Conservation (phyloP, 2,797 vertebrate species). For the Anomalospiza imberbis region DNA sequence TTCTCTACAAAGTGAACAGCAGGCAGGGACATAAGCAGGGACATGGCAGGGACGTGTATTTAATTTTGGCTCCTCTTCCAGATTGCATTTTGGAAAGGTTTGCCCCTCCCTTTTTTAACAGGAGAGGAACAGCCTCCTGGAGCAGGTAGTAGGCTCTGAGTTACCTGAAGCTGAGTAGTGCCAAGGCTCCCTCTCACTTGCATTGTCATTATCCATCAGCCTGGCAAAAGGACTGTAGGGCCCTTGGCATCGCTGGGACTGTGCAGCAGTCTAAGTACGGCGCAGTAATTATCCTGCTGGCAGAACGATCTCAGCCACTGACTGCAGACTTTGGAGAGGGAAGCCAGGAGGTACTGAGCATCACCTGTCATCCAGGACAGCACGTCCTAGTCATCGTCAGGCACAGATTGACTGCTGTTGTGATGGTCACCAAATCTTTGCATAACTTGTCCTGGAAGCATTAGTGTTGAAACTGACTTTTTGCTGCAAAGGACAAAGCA, state of each 20-base stretch:
- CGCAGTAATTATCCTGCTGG: neutral
- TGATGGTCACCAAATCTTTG: neutral
- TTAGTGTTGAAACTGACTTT: neutral
- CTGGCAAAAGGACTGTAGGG: neutral
- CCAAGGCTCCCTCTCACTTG: neutral
- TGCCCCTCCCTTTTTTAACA: neutral
- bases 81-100: neutral
- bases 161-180: neutral
- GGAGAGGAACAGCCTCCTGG: neutral
- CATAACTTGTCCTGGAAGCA: neutral
- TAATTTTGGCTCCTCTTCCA: neutral
- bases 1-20: neutral
- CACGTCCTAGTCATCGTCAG: neutral
- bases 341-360: neutral
- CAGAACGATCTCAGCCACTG: rapidly evolving
- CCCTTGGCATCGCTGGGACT: neutral
- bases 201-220: neutral
- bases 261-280: neutral
- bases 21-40: neutral
- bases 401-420: too few relatives aligned
- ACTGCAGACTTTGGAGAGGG: neutral
- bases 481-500: neutral
- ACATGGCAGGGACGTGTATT: neutral
- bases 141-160: neutral
- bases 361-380: neutral